Evolutionary conservation across 2,888 invertebrate species (phyloP).

Genomic region (Stenolophus ochropezus): DNA sequence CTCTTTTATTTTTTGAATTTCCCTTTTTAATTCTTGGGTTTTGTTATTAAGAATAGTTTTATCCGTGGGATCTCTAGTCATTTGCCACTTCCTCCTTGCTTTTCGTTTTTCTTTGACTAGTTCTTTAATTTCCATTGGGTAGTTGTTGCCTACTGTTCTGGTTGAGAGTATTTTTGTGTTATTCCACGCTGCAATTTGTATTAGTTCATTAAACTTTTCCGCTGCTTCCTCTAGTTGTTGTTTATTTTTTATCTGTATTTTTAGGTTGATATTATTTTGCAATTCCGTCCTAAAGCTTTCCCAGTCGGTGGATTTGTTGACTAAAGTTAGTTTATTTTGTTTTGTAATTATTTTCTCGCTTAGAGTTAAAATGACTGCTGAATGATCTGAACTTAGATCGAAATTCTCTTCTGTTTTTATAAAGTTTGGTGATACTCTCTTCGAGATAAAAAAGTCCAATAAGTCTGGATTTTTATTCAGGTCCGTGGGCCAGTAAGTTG

Average conservation of each 20-base stretch:
- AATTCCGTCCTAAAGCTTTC: not conserved
- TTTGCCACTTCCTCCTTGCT: too few relatives aligned
- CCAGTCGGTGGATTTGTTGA: not conserved
- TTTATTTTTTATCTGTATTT: not conserved
- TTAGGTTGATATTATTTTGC: not conserved
- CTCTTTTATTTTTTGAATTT: too few relatives aligned
- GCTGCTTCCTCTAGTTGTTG: not conserved
- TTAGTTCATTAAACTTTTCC: not conserved
- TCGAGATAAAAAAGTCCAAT: too few relatives aligned
- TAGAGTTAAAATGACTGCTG: not conserved
- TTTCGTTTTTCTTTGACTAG: too few relatives aligned
- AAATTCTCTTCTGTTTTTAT: not conserved
- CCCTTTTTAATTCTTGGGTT: too few relatives aligned
- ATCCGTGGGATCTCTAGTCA: too few relatives aligned
- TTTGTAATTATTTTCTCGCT: slow-evolving; percentile 13
- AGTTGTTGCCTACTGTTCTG: not conserved
- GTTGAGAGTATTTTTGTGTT: not conserved
- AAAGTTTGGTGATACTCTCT: too few relatives aligned
- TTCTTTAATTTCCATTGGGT: too few relatives aligned
- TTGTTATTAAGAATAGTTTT: too few relatives aligned
- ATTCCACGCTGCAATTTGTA: slow-evolving; percentile 19
- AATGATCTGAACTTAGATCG: not conserved
- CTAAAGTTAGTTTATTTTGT: not conserved
- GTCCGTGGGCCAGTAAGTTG: too few relatives aligned
- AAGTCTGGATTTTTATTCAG: too few relatives aligned